Percentiles rank a stretch among this genome's conserved stretches.
These are phyloP conservation scores for Paraescarpia echinospica DNA, from an alignment of 1,140 invertebrate species.

Conservation along the genomic window DNA sequence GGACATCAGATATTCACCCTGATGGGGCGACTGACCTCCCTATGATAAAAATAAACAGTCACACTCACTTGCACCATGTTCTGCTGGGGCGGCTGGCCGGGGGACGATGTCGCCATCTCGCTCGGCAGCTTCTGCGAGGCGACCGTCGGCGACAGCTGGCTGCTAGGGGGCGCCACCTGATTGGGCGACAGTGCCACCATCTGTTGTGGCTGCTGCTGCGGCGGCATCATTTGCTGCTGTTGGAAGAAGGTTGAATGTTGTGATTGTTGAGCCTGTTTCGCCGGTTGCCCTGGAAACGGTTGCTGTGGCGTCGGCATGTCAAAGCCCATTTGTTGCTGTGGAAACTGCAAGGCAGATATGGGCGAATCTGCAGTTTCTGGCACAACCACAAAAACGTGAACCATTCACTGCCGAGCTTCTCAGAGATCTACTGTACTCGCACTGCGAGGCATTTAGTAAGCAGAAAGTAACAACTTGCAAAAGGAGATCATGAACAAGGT, in stretches of 20 bases:
- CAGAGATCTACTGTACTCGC: no score
- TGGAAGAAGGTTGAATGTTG: slow-evolving; percentile 16
- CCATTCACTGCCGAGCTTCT: no score
- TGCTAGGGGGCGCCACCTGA: slow-evolving; percentile 21
- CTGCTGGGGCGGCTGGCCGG: slow-evolving; percentile 23
- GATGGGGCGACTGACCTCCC: no score
- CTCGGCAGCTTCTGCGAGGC: neutral
- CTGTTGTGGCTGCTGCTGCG: slow-evolving; percentile 32
- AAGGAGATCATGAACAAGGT: no score
- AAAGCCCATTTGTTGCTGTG: neutral
- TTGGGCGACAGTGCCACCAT: slow-evolving; percentile 20
- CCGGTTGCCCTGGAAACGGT: slow-evolving; percentile 1
- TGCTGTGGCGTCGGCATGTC: neutral
- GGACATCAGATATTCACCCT: no score
- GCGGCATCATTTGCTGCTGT: slow-evolving; percentile 26
- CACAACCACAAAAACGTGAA: neutral
- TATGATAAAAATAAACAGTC: neutral
- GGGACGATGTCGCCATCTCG: slow-evolving; percentile 16
- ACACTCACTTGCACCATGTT: slow-evolving; percentile 19
- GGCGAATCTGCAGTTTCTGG: neutral
- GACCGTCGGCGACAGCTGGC: neutral
- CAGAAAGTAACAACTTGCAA: no score
- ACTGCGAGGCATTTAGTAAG: no score
- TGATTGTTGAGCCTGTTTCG: slow-evolving; percentile 11
- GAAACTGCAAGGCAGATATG: neutral